Evolutionary conservation across 2,888 invertebrate species (phyloP), one percentile per base, ranked within the genome.

Genomic region (Hirtodrosophila confusa): DNA sequence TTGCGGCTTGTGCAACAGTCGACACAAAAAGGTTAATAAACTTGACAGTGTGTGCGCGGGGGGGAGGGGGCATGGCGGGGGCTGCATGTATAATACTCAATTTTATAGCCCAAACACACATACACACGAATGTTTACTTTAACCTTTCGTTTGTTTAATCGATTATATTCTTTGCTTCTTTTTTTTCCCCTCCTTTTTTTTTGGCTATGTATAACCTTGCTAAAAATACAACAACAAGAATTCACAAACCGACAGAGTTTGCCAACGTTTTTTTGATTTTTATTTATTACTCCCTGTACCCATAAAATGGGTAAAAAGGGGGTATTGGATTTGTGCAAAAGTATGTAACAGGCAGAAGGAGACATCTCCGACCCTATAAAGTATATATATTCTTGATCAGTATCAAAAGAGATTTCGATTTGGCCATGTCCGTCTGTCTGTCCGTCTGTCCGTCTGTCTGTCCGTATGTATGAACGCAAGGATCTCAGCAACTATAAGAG

Each of bases 61-160:
- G 6, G n/a, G n/a, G n/a, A n/a, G n/a, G 27, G 6, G 27, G 27
- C 27, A 6, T 17, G 27, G 27, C 27, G 27, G 27, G 27, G 4
- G 4, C 27, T 27, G 27, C 17, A 2, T 17, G 17, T 17, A 17
- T 17, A 17, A 17, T 17, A 17, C 39, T 76, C 31, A 68, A 51
- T 47, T 63, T 43, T 73, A 40, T 64, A 53, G 45, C 35, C 57
- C 63, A 61, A 54, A 41, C 43, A 44, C n/a, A 55, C 41, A 29
- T 35, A 24, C n/a, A n/a, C 5, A 50, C 17, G 49, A 50, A 33
- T 55, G 29, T 65, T 76, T 66, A 63, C 45, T 72, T 80, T 79
- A 84, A 82, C 84, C 84, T 82, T 82, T 84, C 79, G 72, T 58
- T 82, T 84, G 84, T 82, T 82, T 78, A 82, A 82, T 82, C 82